Evolutionary conservation across 1,140 invertebrate species (phyloP), one percentile per base, ranked within the genome.

Genomic region (Tetraneura akinire): DNA sequence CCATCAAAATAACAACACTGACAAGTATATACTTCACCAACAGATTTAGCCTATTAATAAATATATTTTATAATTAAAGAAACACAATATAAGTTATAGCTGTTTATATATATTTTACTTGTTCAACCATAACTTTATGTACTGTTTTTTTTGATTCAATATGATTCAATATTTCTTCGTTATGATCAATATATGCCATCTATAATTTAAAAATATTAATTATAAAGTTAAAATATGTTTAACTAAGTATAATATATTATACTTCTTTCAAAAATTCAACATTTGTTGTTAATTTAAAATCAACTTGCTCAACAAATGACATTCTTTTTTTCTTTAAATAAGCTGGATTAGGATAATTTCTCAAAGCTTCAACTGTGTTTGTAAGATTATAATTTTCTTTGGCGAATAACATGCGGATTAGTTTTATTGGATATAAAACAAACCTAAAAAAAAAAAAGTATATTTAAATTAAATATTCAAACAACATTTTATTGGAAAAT

Each of bases 201-300:
- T 76, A 76, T 10, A 37, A 42, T 23, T 37, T 37, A 37, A 37
- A 4, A 76, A 57, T 23, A 42, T 37, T 23, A 42, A 55, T 76
- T 26, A 42, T 11, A 21, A 57, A 16, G 14, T 55, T 9, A 57
- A 10, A 37, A 55, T 55, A n/a, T 8, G 10, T 23, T 23, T 18
- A 42, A 26, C 9, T 37, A n/a, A 57, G 37, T 16, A 4, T 18
- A 42, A 23, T 42, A 55, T 1, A n/a, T n/a, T n/a, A 57, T 76
- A 76, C 71, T 76, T 76, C 71, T 76, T 76, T 76, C 37, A 76
- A 57, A 55, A 55, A 76, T 76, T 76, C 71, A 37, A 76, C 23
- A 76, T 76, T 57, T 14, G 57, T 51, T 42, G 32, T 42, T 21
- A 13, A 18, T 10, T 57, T 57, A 42, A 21, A 23, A 23, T 32